These are phyloP conservation scores for Pampusana beccarii DNA, from an alignment of 2,113 vertebrate species.

Conservation along the genomic window DNA sequence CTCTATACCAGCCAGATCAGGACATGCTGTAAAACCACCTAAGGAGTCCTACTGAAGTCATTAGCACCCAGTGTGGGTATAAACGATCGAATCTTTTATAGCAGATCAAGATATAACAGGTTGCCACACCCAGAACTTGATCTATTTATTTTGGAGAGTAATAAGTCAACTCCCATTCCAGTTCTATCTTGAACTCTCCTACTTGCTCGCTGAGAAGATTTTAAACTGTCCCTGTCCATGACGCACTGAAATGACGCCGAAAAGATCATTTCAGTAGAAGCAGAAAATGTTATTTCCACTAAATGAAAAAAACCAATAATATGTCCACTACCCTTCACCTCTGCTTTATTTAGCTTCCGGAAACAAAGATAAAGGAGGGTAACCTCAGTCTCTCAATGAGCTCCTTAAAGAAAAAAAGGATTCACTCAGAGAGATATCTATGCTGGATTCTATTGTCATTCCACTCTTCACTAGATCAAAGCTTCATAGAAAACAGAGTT, in stretches of 20 bases:
- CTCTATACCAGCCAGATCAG: background rate
- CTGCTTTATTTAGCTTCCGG: background rate
- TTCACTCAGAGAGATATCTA: background rate
- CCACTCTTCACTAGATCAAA: background rate
- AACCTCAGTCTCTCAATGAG: background rate
- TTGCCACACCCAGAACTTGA: background rate
- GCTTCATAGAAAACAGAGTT: background rate
- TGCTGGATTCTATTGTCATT: background rate
- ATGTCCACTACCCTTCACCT: background rate
- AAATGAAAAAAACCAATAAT: background rate
- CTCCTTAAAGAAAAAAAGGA: background rate
- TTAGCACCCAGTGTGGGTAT: accelerated
- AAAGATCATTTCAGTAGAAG: background rate
- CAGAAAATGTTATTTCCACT: background rate
- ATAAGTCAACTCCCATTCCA: background rate
- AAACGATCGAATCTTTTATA: background rate
- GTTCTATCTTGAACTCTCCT: background rate
- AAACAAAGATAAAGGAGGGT: background rate
- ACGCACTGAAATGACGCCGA: background rate
- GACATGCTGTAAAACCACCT: background rate
- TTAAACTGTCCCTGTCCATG: background rate
- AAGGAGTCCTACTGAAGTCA: background rate
- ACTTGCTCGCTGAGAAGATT: background rate
- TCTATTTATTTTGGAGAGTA: background rate
- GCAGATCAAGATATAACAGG: background rate